Base-by-base conservation (phyloP, 2,113 vertebrate genomes). In the Urocolius indicus region DNA sequence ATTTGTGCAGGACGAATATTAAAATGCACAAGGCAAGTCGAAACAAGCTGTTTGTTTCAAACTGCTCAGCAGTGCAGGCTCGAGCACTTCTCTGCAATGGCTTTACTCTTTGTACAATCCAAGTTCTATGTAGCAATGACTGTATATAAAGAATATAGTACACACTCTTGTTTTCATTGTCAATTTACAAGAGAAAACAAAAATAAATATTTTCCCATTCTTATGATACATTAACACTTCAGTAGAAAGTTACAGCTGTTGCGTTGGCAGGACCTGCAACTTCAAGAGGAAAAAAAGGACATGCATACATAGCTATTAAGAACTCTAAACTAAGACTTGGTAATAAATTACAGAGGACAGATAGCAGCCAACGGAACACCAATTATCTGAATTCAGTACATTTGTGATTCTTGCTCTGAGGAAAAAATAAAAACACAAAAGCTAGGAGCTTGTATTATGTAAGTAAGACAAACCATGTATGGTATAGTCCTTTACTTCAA, bases 271-370 rank as follows among this genome's bases (percentile, higher is more conserved):
- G 96, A 96, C 93, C 81, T 95, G 89, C 91, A 94, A 92, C 43
- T 46, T 81, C 78, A 91, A 84, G 78, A 93, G 63, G 45, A 78
- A 87, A 78, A 87, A 93, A 95, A 95, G 78, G 83, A 94, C 97
- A 97, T 94, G 96, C 97, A 95, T 68, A 91, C 48, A 41, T 87
- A 96, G 27, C 87, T 93, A 95, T 61, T 76, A 95, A 90, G 65
- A 92, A 79, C 41, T 94, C 90, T 93, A 90, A 90, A 48, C 93
- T 94, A 90, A 51, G 75, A 97, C 90, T 96, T 92, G 22, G 93
- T 92, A 97, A 97, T 97, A 98, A 98, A 95, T 98, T 98, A 98
- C 95, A 97, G 91, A 97, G 88, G 94, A 94, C 46, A 96, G 83
- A 95, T 49, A 96, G 63, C 87, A 97, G 94, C 73, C 94, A 96